phyloP scores from a whole-genome alignment of 2,888 invertebrate species.

The Eupithecia tripunctaria region DNA sequence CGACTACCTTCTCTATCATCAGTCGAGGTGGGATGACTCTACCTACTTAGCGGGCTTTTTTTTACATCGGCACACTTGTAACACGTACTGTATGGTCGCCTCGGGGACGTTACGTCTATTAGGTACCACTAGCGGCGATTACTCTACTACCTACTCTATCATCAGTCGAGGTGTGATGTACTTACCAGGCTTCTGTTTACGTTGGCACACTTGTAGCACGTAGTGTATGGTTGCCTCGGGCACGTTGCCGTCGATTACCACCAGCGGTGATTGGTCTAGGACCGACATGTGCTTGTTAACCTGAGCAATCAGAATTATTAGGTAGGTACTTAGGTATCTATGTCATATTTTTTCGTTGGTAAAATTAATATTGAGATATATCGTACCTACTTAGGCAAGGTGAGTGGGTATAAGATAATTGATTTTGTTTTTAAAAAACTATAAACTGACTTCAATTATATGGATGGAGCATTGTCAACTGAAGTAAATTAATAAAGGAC shows the following conservation, averaged over 20 bases:
- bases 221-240: slow-evolving; percentile 87
- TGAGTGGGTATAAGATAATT: too few species aligned
- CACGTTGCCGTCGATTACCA: slow-evolving; percentile 94
- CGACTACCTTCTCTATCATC: neutral
- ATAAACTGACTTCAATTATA: too few species aligned
- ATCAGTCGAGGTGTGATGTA: neutral
- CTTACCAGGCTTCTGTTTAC: slow-evolving; percentile 88
- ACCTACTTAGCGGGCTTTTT: slow-evolving; percentile 89
- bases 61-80: slow-evolving; percentile 85
- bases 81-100: slow-evolving; percentile 86
- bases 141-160: slow-evolving; percentile 17
- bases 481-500: too few species aligned
- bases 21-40: neutral
- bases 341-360: neutral
- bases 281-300: slow-evolving; percentile 84
- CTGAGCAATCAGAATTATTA: slow-evolving; percentile 60
- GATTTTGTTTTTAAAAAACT: too few species aligned
- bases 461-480: too few species aligned
- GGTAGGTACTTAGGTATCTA: too few species aligned
- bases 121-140: slow-evolving; percentile 88
- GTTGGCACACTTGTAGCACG: slow-evolving; percentile 85
- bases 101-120: slow-evolving; percentile 93
- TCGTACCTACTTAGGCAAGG: too few species aligned
- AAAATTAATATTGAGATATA: too few species aligned
- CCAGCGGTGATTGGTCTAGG: slow-evolving; percentile 87